These are phyloP conservation scores for Lacanobia wlatinum DNA, from an alignment of 2,888 invertebrate species.

Conservation along the genomic window DNA sequence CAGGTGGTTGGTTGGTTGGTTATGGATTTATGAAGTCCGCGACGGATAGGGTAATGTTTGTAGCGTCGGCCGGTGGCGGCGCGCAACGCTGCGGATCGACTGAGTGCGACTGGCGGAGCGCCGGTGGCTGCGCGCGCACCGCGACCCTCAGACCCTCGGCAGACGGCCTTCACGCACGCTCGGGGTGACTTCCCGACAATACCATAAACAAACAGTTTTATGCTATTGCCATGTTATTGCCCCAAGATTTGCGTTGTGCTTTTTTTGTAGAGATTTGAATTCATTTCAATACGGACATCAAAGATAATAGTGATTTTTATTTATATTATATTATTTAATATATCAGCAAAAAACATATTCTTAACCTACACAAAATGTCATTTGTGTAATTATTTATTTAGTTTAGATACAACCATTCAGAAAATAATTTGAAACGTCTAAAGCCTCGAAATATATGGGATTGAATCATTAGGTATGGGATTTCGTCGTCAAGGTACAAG, in stretches of 20 bases:
- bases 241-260: not conserved
- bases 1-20: slow-evolving; percentile 66
- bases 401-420: too few species aligned
- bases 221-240: slow-evolving; percentile 24
- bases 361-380: too few species aligned
- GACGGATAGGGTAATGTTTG: slow-evolving; percentile 58
- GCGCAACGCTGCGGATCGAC: slow-evolving; percentile 86
- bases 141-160: slow-evolving; percentile 75
- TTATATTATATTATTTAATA: not conserved
- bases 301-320: not conserved
- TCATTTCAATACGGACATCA: not conserved
- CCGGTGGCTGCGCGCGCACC: slow-evolving; percentile 76
- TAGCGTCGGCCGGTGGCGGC: slow-evolving; percentile 77
- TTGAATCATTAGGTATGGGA: too few species aligned
- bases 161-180: slow-evolving; percentile 72
- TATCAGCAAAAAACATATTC: not conserved
- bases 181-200: slow-evolving; percentile 65
- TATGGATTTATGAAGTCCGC: slow-evolving; percentile 62
- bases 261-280: not conserved
- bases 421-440: too few species aligned
- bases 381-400: too few species aligned
- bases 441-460: too few species aligned
- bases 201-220: slow-evolving; percentile 47
- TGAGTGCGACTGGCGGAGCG: slow-evolving; percentile 70
- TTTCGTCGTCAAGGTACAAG: not conserved